Base-by-base conservation (phyloP, 2,113 vertebrate species). In the Calypte anna region DNA sequence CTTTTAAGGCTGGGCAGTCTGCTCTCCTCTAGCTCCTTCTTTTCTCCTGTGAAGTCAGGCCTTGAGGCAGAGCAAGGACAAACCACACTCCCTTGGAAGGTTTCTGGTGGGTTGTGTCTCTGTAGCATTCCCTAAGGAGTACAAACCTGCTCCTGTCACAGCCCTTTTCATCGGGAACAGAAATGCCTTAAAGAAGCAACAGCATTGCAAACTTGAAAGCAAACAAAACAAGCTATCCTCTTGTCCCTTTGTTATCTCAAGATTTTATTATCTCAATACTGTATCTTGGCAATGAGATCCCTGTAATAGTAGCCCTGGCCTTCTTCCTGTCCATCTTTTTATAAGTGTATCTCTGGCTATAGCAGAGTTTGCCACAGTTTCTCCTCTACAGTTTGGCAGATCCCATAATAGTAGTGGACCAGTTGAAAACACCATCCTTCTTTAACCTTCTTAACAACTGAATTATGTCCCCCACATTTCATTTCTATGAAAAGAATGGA, bases 301-400 rank as follows among this genome's bases (percentile, higher is more conserved):
- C 22, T 43, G 11, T 20, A 30, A 68, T 12, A 21, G 30, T 27
- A 72, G 12, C 23, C 62, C 36, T 50, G 20, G 58, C 62, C 22
- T 3, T 55, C 21, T 31, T 82, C 19, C 43, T 43, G 13, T 48
- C n/a, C 22, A 23, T 44, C 46, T 88, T 66, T 33, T 24, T 33
- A 33, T 2, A 74, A 51, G 10, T 2, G 0, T n/a, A 2, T 46
- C 15, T 77, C 63, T 57, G 40, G 6, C 33, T 89, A 18, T 0
- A 0, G 18, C 31, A 70, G 43, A 70, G 12, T 6, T 84, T 33
- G 19, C 25, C 25, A 78, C 1, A 0, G 33, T 57, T 86, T 88
- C 40, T 86, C 25, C 43, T 57, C 57, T 67, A 6, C 12, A 17
- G 23, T 63, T 91, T 81, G 80, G 72, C 21, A 91, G 53, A 72